Percentiles rank a stretch among this genome's conserved stretches.
Evolutionary conservation across 1,140 invertebrate species (phyloP).

Genomic region (Zaprionus camerounensis): DNA sequence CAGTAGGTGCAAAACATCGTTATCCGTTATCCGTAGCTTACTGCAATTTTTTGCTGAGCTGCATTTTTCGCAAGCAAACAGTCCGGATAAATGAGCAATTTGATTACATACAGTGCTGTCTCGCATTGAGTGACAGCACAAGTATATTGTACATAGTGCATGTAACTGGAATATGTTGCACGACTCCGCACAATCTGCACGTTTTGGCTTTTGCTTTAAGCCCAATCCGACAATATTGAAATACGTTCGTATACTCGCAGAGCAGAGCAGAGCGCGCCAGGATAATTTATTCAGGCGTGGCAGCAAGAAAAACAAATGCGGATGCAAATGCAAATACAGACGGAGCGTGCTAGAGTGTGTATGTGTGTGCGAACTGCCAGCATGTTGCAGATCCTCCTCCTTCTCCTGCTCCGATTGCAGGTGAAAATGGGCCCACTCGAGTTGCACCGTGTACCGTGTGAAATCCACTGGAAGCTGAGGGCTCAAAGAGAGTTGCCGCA

Average conservation of each 20-base stretch:
- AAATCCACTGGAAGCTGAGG: constrained; percentile 72
- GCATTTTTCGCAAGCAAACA: background rate
- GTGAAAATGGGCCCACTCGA: constrained; percentile 62
- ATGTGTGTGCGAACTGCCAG: constrained; percentile 22
- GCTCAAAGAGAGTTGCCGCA: constrained; percentile 51
- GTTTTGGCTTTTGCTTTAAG: constrained; percentile 42
- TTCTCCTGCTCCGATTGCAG: constrained; percentile 6
- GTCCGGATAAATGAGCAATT: background rate
- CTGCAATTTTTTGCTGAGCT: background rate
- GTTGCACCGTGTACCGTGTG: constrained; percentile 62
- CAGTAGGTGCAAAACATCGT: background rate
- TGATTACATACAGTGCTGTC: background rate
- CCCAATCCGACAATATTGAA: constrained; percentile 4
- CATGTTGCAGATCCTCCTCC: constrained; percentile 24
- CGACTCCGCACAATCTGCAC: constrained; percentile 18
- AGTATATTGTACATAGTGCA: background rate
- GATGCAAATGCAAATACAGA: constrained; percentile 76
- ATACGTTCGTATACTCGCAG: constrained; percentile 25
- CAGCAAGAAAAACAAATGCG: constrained; percentile 60
- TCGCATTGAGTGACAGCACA: background rate
- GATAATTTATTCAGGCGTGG: constrained; percentile 77
- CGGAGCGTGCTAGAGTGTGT: constrained; percentile 2
- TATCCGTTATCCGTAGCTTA: background rate
- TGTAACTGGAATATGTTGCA: constrained; percentile 7
- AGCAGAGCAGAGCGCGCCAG: constrained; percentile 59